These are phyloP conservation scores for Dyspetes luteomarginatus DNA, from an alignment of 2,888 invertebrate genomes.

Conservation along the genomic window DNA sequence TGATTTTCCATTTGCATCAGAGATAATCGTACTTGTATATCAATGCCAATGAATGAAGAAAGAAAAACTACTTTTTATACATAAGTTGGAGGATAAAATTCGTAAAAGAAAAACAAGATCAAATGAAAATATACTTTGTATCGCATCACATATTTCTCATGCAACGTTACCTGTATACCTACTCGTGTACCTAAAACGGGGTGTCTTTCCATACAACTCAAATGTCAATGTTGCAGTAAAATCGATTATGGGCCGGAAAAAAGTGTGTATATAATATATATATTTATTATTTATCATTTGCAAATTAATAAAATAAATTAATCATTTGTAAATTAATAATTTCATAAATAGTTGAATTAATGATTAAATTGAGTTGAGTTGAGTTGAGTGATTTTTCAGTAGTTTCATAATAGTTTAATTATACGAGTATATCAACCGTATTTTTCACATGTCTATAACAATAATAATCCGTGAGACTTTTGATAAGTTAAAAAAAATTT, in stretches of 20 bases:
- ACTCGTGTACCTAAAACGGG: conserved; percentile 67
- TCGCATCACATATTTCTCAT: conserved; percentile 55
- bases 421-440: too few relatives aligned
- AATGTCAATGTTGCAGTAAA: conserved; percentile 15
- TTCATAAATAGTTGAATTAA: too few relatives aligned
- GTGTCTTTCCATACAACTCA: conserved; percentile 50
- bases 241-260: not conserved
- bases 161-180: conserved; percentile 66
- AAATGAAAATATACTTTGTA: conserved; percentile 39
- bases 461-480: too few relatives aligned
- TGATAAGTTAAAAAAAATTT: too few relatives aligned
- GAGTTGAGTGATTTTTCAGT: too few relatives aligned
- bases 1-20: conserved; percentile 35
- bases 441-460: too few relatives aligned
- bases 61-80: conserved; percentile 66
- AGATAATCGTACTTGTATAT: conserved; percentile 27
- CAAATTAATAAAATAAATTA: too few relatives aligned
- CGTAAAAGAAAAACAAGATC: conserved; percentile 20
- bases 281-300: too few relatives aligned
- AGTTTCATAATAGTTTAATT: too few relatives aligned
- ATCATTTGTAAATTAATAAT: too few relatives aligned
- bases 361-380: too few relatives aligned
- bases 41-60: conserved; percentile 63
- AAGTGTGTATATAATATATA: too few relatives aligned
- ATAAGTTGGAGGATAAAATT: conserved; percentile 54